Base-by-base conservation (phyloP, 2,888 invertebrate genomes). In the Eumerus sabulonum region DNA sequence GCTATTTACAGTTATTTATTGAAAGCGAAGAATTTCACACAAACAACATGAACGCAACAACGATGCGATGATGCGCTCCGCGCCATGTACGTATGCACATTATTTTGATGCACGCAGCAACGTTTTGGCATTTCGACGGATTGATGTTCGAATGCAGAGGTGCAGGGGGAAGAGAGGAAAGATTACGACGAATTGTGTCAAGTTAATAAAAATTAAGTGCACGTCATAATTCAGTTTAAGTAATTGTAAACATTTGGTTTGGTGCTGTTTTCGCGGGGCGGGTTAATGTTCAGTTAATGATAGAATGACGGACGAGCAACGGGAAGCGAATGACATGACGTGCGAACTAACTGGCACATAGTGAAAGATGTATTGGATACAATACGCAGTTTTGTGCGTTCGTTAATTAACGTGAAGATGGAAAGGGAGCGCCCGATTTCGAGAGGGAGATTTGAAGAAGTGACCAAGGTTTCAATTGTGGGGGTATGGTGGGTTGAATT, bases 1-100 rank as follows among this genome's bases (percentile, higher is more conserved):
- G 63, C 79, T 68, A 79, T 74, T 70, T 68, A 59, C 68, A 79
- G 68, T 74, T 79, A 79, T 79, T 79, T 74, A 79, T 68, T 64
- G 50, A 16, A 62, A 36, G 56, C 48, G 16, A 71, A 71, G 68
- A 76, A 71, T 76, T 71, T 71, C 71, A 44, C 48, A 35, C 50
- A 44, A 9, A n/a, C 54, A 57, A 59, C 62, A 67, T 57, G 18
- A 18, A 19, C 40, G n/a, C n/a, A n/a, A n/a, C n/a, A n/a, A n/a
- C n/a, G n/a, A n/a, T n/a, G n/a, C n/a, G n/a, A n/a, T n/a, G n/a
- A n/a, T n/a, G n/a, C n/a, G n/a, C n/a, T n/a, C n/a, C n/a, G 27
- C 27, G 27, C 27, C 27, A 47, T 51, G 45, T 45, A 44, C 64
- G 7, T 27, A 50, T 63, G 59, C 63, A 63, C 47, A 76, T 76